Conservation (phyloP, 2,888 invertebrate species). For the Oscheius sp. region DNA sequence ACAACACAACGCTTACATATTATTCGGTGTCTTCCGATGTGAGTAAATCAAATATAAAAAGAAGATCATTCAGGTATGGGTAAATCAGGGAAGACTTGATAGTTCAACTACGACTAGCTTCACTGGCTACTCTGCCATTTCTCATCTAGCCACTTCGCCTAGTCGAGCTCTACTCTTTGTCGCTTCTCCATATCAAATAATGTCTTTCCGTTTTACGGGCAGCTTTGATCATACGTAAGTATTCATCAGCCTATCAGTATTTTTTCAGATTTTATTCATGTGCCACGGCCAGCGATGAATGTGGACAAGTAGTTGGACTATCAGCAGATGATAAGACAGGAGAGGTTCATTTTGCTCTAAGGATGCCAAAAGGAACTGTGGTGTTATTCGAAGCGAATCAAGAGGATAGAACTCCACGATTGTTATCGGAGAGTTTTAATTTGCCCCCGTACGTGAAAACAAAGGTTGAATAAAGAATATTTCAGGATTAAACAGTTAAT, state of each 20-base stretch:
- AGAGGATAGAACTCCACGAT: constrained; percentile 30
- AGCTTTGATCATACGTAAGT: constrained; percentile 64
- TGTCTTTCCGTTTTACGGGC: constrained; percentile 62
- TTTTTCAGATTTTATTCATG: constrained; percentile 56
- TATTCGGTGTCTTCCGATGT: background rate
- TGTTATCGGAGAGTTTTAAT: constrained; percentile 29
- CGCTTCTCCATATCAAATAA: constrained; percentile 60
- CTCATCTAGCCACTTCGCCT: constrained; percentile 57
- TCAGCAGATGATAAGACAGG: constrained; percentile 53
- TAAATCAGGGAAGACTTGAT: constrained; percentile 35
- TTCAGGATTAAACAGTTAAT: constrained; percentile 57
- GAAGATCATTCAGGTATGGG: constrained; percentile 34
- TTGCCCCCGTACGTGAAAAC: constrained; percentile 33
- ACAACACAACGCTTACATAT: constrained; percentile 23
- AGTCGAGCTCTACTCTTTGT: constrained; percentile 55
- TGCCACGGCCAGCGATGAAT: constrained; percentile 48
- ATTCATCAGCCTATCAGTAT: background rate
- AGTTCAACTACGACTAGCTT: constrained; percentile 20
- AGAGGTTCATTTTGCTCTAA: constrained; percentile 39
- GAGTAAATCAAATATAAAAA: background rate
- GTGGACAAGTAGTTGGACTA: constrained; percentile 64
- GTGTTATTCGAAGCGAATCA: constrained; percentile 42
- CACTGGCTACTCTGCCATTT: constrained; percentile 33
- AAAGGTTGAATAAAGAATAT: background rate
- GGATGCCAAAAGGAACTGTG: constrained; percentile 41